Conservation (phyloP, 2,797 vertebrate genomes). For the Pelodytes ibericus region DNA sequence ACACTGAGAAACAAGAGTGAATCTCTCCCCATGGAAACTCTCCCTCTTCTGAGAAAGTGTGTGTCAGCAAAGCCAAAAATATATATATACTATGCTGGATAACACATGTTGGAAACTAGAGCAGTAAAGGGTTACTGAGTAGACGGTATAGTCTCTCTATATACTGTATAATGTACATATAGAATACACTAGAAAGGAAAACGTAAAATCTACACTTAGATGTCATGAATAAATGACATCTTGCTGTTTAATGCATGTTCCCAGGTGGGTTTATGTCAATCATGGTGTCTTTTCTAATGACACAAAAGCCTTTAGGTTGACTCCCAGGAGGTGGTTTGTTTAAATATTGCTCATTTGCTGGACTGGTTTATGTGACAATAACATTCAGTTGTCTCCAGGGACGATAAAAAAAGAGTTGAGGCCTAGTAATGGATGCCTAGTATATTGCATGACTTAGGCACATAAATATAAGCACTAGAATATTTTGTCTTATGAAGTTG, state of each 20-base stretch:
- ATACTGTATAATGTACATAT: no score
- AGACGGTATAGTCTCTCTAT: background rate
- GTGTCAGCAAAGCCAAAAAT: background rate
- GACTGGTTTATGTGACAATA: background rate
- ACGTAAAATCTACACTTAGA: no score
- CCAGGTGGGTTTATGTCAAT: no score
- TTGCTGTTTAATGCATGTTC: no score
- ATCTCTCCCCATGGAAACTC: constrained; percentile 21
- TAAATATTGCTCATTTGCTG: background rate
- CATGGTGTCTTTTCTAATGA: no score
- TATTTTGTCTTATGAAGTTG: background rate
- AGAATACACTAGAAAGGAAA: no score
- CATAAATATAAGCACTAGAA: background rate
- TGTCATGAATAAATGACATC: no score
- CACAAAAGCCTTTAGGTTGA: no score
- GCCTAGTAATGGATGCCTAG: background rate
- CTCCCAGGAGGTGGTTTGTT: no score
- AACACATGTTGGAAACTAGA: constrained; percentile 10
- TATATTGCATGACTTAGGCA: background rate
- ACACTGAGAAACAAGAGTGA: constrained; percentile 10
- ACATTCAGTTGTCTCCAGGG: background rate
- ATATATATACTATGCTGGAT: background rate
- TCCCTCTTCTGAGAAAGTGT: constrained; percentile 1
- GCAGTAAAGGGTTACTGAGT: background rate
- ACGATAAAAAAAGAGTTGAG: background rate